Conservation (phyloP, 2,888 invertebrate species). For the Unio delphinus region DNA sequence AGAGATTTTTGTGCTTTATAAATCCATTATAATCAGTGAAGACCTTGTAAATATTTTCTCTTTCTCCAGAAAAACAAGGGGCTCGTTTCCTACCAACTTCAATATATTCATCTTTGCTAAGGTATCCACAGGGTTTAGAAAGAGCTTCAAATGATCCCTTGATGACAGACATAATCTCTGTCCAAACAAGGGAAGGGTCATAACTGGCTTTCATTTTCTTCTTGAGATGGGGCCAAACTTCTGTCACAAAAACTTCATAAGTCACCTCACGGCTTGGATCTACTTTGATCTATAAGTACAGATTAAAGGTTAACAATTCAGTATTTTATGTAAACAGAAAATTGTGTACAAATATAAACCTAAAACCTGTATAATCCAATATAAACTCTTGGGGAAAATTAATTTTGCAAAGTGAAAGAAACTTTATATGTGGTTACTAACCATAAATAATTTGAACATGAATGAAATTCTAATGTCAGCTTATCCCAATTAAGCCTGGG, state of each 20-base stretch:
- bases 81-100: slow-evolving; percentile 52
- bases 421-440: too few relatives aligned
- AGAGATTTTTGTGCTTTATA: slow-evolving; percentile 35
- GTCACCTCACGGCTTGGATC: slow-evolving; percentile 58
- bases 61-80: slow-evolving; percentile 48
- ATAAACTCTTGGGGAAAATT: too few relatives aligned
- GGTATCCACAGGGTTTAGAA: slow-evolving; percentile 32
- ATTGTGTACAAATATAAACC: too few relatives aligned
- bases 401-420: too few relatives aligned
- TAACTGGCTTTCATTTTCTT: slow-evolving; percentile 21
- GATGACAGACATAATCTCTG: slow-evolving; percentile 49
- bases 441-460: too few relatives aligned
- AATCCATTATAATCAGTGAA: slow-evolving; percentile 45
- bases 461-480: too few relatives aligned
- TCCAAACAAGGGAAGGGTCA: slow-evolving; percentile 40
- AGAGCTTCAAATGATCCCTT: slow-evolving; percentile 59
- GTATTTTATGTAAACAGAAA: too few relatives aligned
- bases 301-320: too few relatives aligned
- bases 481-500: too few relatives aligned
- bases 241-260: slow-evolving; percentile 55
- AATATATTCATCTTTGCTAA: slow-evolving; percentile 43
- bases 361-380: too few relatives aligned
- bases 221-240: slow-evolving; percentile 55
- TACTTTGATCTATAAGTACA: slow-evolving; percentile 10
- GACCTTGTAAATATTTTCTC: slow-evolving; percentile 44